phyloP scores from a whole-genome alignment of 2,888 invertebrate species.

The Gymnocheta viridis region DNA sequence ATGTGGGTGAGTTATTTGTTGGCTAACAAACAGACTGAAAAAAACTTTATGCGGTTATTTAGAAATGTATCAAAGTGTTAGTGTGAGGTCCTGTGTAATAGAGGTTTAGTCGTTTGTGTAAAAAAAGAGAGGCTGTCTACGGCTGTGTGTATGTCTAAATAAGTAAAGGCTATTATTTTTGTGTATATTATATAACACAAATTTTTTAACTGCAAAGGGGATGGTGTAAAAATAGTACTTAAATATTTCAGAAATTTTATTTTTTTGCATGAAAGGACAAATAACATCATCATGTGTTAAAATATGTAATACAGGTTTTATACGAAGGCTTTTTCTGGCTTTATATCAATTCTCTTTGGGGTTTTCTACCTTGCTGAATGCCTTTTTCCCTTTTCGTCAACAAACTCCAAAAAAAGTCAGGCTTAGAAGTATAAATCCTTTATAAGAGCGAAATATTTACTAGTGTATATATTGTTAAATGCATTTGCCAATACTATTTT shows the following conservation, averaged over 20 bases:
- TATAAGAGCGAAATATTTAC: background rate
- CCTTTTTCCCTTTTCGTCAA: no score
- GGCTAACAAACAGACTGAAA: slow-evolving; percentile 66
- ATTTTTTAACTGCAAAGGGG: slow-evolving; percentile 62
- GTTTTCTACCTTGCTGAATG: no score
- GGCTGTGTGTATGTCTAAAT: slow-evolving; percentile 35
- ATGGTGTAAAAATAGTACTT: slow-evolving; percentile 70
- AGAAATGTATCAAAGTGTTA: slow-evolving; percentile 42
- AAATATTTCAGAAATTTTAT: slow-evolving; percentile 51
- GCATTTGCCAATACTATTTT: background rate
- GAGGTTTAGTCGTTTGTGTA: background rate
- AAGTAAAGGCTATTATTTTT: slow-evolving; percentile 61
- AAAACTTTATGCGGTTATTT: slow-evolving; percentile 71
- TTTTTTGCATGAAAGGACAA: background rate
- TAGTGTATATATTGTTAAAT: background rate
- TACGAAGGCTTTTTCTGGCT: no score
- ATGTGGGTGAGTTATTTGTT: slow-evolving; percentile 71
- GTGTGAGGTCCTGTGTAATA: slow-evolving; percentile 33
- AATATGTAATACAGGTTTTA: background rate
- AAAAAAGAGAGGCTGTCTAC: slow-evolving; percentile 40
- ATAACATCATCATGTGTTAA: background rate
- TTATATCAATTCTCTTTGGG: no score
- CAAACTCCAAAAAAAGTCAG: no score
- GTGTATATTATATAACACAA: slow-evolving; percentile 58
- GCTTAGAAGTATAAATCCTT: no score